Evolutionary conservation across 2,113 vertebrate genomes (phyloP).

Genomic region (Pipa parva): DNA sequence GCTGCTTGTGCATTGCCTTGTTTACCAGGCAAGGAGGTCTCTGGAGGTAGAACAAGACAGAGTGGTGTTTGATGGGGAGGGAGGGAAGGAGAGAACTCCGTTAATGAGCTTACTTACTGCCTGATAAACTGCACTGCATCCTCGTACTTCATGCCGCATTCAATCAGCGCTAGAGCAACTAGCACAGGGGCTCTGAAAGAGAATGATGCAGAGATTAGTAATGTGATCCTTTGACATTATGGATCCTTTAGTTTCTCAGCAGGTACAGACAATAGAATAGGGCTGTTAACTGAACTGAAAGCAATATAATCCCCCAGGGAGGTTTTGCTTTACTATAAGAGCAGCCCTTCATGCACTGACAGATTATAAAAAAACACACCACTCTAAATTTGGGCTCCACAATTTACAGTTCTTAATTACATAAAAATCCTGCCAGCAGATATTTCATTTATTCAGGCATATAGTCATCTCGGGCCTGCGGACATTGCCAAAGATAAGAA

Average conservation of each 20-base stretch:
- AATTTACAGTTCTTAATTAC: too few relatives aligned
- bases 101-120: slow-evolving; percentile 77
- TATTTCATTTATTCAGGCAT: too few relatives aligned
- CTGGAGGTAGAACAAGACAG: slow-evolving; percentile 9
- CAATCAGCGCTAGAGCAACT: slow-evolving; percentile 95
- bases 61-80: too few relatives aligned
- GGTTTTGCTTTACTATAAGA: too few relatives aligned
- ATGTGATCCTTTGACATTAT: background rate
- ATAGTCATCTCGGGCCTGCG: too few relatives aligned
- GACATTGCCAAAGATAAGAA: too few relatives aligned
- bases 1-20: slow-evolving; percentile 14
- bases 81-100: background rate
- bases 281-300: slow-evolving; percentile 12
- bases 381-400: too few relatives aligned
- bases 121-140: slow-evolving; percentile 98
- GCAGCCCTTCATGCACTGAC: too few relatives aligned
- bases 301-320: background rate
- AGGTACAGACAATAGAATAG: background rate
- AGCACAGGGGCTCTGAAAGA: slow-evolving; percentile 87
- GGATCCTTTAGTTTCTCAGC: background rate
- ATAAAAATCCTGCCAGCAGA: too few relatives aligned
- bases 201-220: slow-evolving; percentile 9
- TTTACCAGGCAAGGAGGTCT: slow-evolving; percentile 22
- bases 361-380: too few relatives aligned
- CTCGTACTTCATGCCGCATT: slow-evolving; percentile 97